Evolutionary conservation across 64 coral and sea anemone genomes (phyloP), one percentile per base, ranked within the genome.

Genomic region (Actinia equina): DNA sequence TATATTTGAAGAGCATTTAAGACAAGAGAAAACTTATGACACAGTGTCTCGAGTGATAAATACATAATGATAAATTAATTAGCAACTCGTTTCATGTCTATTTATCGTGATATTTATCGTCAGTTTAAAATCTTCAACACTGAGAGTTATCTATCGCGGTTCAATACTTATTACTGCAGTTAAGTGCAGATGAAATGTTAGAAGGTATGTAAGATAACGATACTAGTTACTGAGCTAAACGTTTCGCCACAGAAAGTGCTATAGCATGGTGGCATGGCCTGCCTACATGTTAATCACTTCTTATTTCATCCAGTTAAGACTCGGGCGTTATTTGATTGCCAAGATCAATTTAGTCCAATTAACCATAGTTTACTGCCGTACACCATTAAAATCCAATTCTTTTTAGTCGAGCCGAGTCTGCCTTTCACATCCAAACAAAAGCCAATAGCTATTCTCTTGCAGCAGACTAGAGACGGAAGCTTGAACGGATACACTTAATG

Each of bases 371-470:
- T 59, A 63, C 83, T 60, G 83, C 26, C 83, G 27, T 85, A 41
- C 17, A 54, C 55, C 83, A 60, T 85, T 85, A 85, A 85, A 85
- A 85, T 60, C 53, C 55, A 85, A 85, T 85, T 85, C 83, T 74
- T 74, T 41, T 30, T 74, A 53, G 59, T 6, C 59, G 14, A 26
- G 59, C 4, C 45, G 18, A 17, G 59, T 60, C 83, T 60, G 83
- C 30, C 30, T 85, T 85, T 59, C 52, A 85, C 37, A 42, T 7
- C 6, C 53, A 53, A 63, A 85, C 83, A 85, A 85, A 62, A 20
- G 52, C 37, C 59, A 60, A 41, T 58, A 60, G 52, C 26, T 12
- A 27, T 60, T 59, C 53, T 30, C 16, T n/a, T 25, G 19, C 17
- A 41, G 17, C 3, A 85, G 18, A 30, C 52, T 58, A 58, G 41